Base-by-base conservation (phyloP, 2,113 vertebrate genomes). In the Pelmatolapia mariae region DNA sequence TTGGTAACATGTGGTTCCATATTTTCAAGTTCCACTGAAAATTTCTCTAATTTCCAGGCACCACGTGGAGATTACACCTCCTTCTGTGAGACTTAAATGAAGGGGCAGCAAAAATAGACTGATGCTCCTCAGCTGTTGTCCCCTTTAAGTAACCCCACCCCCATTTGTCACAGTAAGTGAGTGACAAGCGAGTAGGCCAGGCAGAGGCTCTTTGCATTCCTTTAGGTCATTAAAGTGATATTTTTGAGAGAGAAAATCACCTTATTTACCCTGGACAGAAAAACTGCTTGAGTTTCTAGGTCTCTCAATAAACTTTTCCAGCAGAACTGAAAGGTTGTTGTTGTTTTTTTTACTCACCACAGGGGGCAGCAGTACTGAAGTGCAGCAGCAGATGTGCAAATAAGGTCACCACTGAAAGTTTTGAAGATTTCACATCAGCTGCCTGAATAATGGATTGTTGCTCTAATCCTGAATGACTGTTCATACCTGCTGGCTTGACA, bases 81-180 rank as follows among this genome's bases (percentile, higher is more conserved):
- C 89, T 91, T 89, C 53, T 86, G 57, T 85, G 73, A 82, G 80
- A 87, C 89, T 80, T 61, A 87, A 91, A 82, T 84, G 54, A 87
- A 86, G 85, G 45, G 22, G 24, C 33, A 86, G 82, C 86, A 84
- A 86, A 94, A 95, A 94, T 94, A 95, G 93, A 85, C 68, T 22
- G 53, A 90, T 81, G 68, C 68, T 89, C 47, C 86, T 91, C 95
- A 95, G 93, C 93, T 94, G 92, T 89, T 93, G 82, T 92, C 86
- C 91, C 76, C 87, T 73, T 81, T 82, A 88, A 82, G 53, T 61
- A 79, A 80, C 80, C 11, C 56, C 56, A 15, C 56, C 36, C 24
- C 56, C 33, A 31, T 82, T 78, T 53, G 24, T 87, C 40, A 13
- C 16, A 31, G 52, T 13, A 53, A 33, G 29, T 68, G 4, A 57